Base-by-base conservation (phyloP, 2,888 invertebrate genomes). In the Lordiphosa andalusiaca region DNA sequence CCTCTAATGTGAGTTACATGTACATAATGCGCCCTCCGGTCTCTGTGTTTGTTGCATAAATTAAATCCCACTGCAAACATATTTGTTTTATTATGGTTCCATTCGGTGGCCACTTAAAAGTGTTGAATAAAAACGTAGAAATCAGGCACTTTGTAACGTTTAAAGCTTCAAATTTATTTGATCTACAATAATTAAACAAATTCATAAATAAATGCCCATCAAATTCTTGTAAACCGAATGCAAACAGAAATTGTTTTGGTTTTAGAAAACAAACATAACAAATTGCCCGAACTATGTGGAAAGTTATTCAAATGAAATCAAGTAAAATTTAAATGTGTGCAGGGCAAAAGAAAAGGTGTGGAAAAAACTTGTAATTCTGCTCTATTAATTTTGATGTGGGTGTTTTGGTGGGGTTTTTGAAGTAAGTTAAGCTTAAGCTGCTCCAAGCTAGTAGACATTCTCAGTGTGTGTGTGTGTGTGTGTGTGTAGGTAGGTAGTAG, bases 351-450 rank as follows among this genome's bases (percentile, higher is more conserved):
- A 25, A 41, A 12, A 23, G 41, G 42, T 42, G 42, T 30, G 4
- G 13, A 42, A 25, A 42, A 42, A 42, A 16, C 44, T 5, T 44
- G 44, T 44, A 58, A 67, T 67, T 67, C 35, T 55, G 60, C 55
- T 69, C 57, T 69, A 69, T 75, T 74, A 71, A 53, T 56, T 74
- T 53, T 53, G 25, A 49, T 63, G 58, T 52, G 65, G 52, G 46
- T 51, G 38, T 52, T 59, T 59, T 66, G 53, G 51, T 56, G 42
- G 12, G 21, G 41, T 36, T 35, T 62, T 50, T 53, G 52, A 30
- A 52, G 23, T 42, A 47, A 56, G 50, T 56, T 38, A 30, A 33
- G 12, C 30, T 41, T 51, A 51, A 41, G 12, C n/a, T 19, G 25
- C 39, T 39, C 9, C 40, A 40, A 40, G 39, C 50, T 38, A 42